Conservation (phyloP, 2,888 invertebrate genomes). For the Mylabris sibirica region DNA sequence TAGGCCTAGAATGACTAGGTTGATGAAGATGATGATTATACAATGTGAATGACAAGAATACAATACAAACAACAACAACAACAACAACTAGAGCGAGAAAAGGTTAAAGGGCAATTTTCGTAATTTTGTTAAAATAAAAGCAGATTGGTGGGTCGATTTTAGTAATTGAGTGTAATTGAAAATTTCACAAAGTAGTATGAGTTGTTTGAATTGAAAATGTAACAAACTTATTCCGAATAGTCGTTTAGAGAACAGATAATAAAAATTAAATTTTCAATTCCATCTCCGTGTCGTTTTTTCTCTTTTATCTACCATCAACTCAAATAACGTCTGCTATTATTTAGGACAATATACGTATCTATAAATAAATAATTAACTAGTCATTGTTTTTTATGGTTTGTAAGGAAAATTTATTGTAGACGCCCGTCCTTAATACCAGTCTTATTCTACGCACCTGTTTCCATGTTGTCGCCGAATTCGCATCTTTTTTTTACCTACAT, state of each 20-base stretch:
- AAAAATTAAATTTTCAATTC: constrained; percentile 28
- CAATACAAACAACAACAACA: background rate
- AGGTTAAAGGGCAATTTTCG: background rate
- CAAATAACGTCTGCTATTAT: background rate
- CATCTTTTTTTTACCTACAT: constrained; percentile 19
- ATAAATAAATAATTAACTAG: constrained; percentile 5
- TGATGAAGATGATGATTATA: background rate
- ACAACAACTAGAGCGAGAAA: background rate
- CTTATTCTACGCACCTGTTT: constrained; percentile 32
- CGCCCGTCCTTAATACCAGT: background rate
- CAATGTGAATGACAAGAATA: background rate
- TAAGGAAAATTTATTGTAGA: background rate
- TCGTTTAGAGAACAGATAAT: background rate
- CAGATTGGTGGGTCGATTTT: background rate
- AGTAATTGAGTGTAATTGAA: constrained; percentile 7
- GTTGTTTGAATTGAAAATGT: background rate
- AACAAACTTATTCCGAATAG: background rate
- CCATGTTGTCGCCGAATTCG: constrained; percentile 23
- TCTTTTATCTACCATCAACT: background rate
- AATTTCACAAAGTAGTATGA: background rate
- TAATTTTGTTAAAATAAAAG: background rate
- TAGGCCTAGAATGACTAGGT: background rate
- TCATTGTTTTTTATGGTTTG: background rate
- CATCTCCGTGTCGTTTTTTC: constrained; percentile 13
- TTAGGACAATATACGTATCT: background rate